Evolutionary conservation across 2,888 invertebrate genomes (phyloP), one percentile per base, ranked within the genome.

Genomic region (Blera fallax): DNA sequence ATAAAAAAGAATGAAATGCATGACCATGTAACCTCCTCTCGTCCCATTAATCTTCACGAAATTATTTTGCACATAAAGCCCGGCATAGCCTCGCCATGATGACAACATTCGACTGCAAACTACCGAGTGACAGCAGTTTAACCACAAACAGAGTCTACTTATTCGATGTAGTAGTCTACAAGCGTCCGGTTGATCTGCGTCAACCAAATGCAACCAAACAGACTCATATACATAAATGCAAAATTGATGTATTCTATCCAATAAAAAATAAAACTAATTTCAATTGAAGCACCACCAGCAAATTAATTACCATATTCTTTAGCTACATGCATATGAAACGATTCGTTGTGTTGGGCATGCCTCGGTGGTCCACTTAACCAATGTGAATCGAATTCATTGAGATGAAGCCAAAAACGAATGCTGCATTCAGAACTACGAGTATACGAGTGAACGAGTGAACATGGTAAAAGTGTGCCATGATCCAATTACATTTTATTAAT

Each of bases 251-350:
- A 54, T 54, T 56, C 69, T 27, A 65, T 34, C 14, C 50, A 60
- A 16, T 60, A 2, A 11, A 29, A 50, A 10, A 29, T 58, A 43
- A 78, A 58, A 65, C 72, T 56, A 70, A 80, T 70, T 84, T 84
- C 74, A 84, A 80, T 84, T 84, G 78, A 80, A 80, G 69, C 74
- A 84, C 64, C 58, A 79, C 74, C 79, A 84, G 70, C 84, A 84
- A 80, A 70, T 80, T 76, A 80, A 84, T 84, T 80, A 76, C 64
- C 80, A 74, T 84, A 70, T 70, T 76, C 70, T 58, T 72, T 60
- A 18, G 52, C 37, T 52, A 45, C 74, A 74, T 16, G 58, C 73
- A 67, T 62, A 64, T 50, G 45, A 48, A 70, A 56, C 72, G 48
- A 54, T 70, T 48, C 34, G 54, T 40, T 27, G 11, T 21, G 34